Evolutionary conservation across 2,888 invertebrate species (phyloP), one percentile per base, ranked within the genome.

Genomic region (Brenthis daphne): DNA sequence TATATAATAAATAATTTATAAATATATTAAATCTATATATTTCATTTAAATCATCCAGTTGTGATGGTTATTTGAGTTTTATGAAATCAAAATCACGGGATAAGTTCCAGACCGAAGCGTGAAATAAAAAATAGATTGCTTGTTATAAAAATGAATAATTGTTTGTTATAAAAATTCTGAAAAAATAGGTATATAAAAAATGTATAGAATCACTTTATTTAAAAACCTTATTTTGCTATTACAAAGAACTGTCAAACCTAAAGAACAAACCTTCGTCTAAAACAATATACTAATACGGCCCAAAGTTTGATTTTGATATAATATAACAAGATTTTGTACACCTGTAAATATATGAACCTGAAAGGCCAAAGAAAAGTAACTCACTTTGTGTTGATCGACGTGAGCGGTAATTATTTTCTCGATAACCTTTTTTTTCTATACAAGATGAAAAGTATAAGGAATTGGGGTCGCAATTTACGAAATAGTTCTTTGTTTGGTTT

Each of bases 381-480:
- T 47, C 57, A 57, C 65, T 68, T 71, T 63, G 57, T 60, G 63
- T 55, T 65, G 65, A 68, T 68, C 58, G 68, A 70, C 68, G 70
- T 66, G 64, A 37, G 48, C 67, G 64, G 63, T 72, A 65, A 70
- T 72, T 72, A 72, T 72, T 71, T 71, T 65, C 60, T 64, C 71
- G 48, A 72, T 69, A 72, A 72, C 71, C 71, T 69, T 69, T 71
- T 60, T 58, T 71, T 64, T 66, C 37, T 65, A 29, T 57, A 57
- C 6, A 60, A 56, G 14, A 67, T 54, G 53, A 64, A 64, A 67
- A 71, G 33, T 66, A 66, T 16, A 64, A 67, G 56, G 60, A 43
- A 64, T 67, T 66, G 57, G 47, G 64, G 50, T 60, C 37, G 60
- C 65, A 53, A 61, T 65, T 67, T 65, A 72, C 69, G 60, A 65